Evolutionary conservation across 2,888 invertebrate genomes (phyloP).

Genomic region (Hydrotaea cyrtoneurina): DNA sequence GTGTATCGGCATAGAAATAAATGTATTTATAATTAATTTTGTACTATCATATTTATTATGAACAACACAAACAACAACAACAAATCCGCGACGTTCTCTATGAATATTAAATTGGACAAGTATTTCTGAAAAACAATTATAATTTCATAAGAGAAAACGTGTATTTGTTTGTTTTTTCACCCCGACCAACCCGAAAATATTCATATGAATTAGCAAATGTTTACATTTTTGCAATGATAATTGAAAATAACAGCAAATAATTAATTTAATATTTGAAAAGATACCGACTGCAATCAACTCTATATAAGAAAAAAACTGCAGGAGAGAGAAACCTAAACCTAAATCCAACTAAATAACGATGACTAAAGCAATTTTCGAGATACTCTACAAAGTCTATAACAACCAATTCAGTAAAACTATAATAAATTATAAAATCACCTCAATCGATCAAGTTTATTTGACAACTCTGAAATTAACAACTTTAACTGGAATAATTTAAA

Average conservation of each 20-base stretch:
- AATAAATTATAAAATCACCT: no score
- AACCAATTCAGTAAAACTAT: no score
- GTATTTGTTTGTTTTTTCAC: not conserved
- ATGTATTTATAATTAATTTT: slow-evolving; percentile 3
- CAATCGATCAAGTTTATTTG: no score
- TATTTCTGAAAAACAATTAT: not conserved
- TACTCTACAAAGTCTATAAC: no score
- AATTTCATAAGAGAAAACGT: not conserved
- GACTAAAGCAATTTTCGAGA: no score
- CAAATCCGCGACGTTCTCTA: not conserved
- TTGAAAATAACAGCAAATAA: not conserved
- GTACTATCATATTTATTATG: not conserved
- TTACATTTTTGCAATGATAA: slow-evolving; percentile 1
- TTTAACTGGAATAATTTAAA: no score
- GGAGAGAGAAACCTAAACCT: no score
- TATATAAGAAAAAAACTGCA: no score
- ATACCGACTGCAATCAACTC: no score
- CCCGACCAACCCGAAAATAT: not conserved
- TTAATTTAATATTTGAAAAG: not conserved
- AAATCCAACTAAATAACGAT: no score
- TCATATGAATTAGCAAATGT: not conserved
- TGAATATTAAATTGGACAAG: slow-evolving; percentile 7
- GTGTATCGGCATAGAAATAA: slow-evolving; percentile 1
- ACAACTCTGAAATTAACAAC: no score
- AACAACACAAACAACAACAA: not conserved